Percentiles rank a stretch among this genome's conserved stretches.
These are phyloP conservation scores for Larimichthys crocea DNA, from an alignment of 2,113 vertebrate species.

Conservation along the genomic window DNA sequence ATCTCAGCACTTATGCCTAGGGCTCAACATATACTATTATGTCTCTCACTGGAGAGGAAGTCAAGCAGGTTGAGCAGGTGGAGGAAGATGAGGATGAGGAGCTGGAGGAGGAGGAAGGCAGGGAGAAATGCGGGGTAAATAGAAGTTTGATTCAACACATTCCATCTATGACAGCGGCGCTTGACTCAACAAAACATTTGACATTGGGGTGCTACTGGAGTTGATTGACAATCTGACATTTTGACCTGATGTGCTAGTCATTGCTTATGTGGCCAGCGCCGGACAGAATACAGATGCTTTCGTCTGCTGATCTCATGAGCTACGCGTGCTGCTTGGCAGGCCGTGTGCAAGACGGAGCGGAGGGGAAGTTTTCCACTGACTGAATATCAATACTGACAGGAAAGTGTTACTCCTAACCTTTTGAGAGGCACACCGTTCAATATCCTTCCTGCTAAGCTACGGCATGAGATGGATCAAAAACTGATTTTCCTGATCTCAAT, in stretches of 20 bases:
- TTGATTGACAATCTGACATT: slow-evolving; percentile 79
- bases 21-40: slow-evolving; percentile 46
- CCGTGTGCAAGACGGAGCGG: slow-evolving; percentile 26
- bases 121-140: slow-evolving; percentile 41
- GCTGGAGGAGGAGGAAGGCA: slow-evolving; percentile 21
- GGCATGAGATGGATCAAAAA: slow-evolving; percentile 79
- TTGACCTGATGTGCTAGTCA: slow-evolving; percentile 70
- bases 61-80: slow-evolving; percentile 31
- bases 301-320: slow-evolving; percentile 36
- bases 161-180: slow-evolving; percentile 62
- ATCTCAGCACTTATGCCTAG: slow-evolving; percentile 49
- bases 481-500: slow-evolving; percentile 83
- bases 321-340: slow-evolving; percentile 33
- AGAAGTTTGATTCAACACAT: slow-evolving; percentile 61
- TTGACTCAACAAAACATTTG: slow-evolving; percentile 72
- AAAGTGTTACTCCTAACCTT: slow-evolving; percentile 81
- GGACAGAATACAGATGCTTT: slow-evolving; percentile 72
- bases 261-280: slow-evolving; percentile 67
- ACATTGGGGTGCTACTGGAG: slow-evolving; percentile 65
- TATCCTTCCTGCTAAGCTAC: slow-evolving; percentile 74
- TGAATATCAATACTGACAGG: slow-evolving; percentile 79
- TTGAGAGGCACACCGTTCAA: slow-evolving; percentile 73
- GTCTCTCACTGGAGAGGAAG: slow-evolving; percentile 43
- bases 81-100: slow-evolving; percentile 35
- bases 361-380: slow-evolving; percentile 72